Evolutionary conservation across 2,888 invertebrate genomes (phyloP).

Genomic region (Tupiocoris notatus): DNA sequence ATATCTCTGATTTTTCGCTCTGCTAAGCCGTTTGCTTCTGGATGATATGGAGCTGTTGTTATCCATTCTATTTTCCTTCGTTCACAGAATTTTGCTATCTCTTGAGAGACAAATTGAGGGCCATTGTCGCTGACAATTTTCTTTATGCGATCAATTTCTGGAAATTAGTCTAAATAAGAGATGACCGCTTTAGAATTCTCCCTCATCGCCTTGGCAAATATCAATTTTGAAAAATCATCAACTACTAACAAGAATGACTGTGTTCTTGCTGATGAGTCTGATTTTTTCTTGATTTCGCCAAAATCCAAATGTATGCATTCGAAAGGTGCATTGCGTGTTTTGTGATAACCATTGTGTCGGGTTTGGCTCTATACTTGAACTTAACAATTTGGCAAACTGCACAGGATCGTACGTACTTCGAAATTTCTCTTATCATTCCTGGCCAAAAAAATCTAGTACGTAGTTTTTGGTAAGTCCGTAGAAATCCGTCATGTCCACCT

Average conservation of each 20-base stretch:
- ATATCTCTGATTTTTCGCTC: too few relatives aligned
- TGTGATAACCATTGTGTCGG: neutral
- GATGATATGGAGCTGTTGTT: too few relatives aligned
- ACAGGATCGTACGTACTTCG: neutral
- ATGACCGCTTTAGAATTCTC: neutral
- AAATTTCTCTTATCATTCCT: constrained; percentile 2
- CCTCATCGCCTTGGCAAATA: neutral
- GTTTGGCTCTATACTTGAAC: constrained; percentile 10
- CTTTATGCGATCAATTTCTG: neutral
- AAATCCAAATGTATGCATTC: constrained; percentile 8
- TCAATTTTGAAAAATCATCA: constrained; percentile 5
- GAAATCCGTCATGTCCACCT: constrained; percentile 14
- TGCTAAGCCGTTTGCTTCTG: too few relatives aligned
- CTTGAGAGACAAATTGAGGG: neutral
- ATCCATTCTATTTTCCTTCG: neutral
- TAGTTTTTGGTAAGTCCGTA: neutral
- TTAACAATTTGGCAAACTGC: constrained; percentile 1
- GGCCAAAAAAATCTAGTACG: constrained; percentile 9
- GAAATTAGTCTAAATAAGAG: neutral
- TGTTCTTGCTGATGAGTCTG: neutral
- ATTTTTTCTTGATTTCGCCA: constrained; percentile 16
- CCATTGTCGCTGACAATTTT: neutral
- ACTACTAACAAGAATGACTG: constrained; percentile 7
- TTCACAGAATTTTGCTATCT: neutral
- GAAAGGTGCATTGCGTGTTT: neutral